A percentile compares a stretch with the other conserved stretches of the same genome.
Evolutionary conservation across 2,888 invertebrate genomes (phyloP).

Genomic region (Oligia fasciuncula): DNA sequence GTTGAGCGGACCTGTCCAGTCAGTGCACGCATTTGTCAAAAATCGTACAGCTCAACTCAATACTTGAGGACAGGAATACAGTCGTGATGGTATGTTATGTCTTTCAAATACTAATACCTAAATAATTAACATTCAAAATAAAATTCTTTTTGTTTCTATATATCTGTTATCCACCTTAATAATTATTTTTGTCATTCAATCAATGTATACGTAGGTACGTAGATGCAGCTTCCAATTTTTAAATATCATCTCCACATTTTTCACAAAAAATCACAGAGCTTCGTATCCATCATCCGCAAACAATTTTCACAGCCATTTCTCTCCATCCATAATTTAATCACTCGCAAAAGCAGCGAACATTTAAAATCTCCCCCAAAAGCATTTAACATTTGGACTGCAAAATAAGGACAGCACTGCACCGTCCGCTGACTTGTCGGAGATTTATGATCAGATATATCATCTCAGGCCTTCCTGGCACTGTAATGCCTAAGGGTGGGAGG

Average conservation of each 20-base stretch:
- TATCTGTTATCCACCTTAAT: no score
- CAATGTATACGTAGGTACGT: not conserved
- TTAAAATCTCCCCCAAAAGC: slow-evolving; percentile 60
- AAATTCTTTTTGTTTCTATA: no score
- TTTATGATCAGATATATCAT: slow-evolving; percentile 86
- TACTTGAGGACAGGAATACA: no score
- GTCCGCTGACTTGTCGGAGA: slow-evolving; percentile 78
- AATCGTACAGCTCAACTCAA: no score
- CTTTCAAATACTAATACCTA: not conserved
- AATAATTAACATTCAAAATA: no score
- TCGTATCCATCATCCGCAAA: slow-evolving; percentile 53
- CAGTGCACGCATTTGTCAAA: no score
- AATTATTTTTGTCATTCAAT: no score
- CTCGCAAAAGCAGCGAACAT: slow-evolving; percentile 49
- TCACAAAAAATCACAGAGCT: slow-evolving; percentile 47
- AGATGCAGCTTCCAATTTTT: slow-evolving; percentile 5
- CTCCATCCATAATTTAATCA: slow-evolving; percentile 59
- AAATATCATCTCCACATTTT: slow-evolving; percentile 34
- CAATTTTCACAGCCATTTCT: slow-evolving; percentile 52
- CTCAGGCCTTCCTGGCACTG: slow-evolving; percentile 70
- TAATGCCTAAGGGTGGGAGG: slow-evolving; percentile 48
- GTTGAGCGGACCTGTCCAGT: no score
- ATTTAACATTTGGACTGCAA: slow-evolving; percentile 63
- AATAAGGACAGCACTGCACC: slow-evolving; percentile 59
- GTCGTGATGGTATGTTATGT: not conserved